These are phyloP conservation scores for Acanthisitta chloris DNA, from an alignment of 2,113 vertebrate species.

Conservation along the genomic window DNA sequence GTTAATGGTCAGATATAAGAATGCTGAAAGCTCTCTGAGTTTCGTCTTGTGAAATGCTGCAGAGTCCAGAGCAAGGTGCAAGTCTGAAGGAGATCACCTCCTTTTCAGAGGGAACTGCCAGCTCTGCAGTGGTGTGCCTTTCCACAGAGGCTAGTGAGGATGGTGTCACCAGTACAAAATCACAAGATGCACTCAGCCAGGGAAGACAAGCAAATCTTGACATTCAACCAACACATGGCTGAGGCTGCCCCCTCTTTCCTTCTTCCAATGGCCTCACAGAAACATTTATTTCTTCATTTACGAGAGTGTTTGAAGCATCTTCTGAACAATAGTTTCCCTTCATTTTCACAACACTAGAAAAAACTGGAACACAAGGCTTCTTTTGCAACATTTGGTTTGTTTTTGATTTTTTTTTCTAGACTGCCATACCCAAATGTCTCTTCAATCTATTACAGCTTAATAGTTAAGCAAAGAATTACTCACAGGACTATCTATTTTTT, in stretches of 20 bases:
- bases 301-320: background rate
- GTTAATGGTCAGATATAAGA: background rate
- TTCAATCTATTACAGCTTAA: background rate
- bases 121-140: background rate
- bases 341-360: background rate
- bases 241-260: background rate
- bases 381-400: background rate
- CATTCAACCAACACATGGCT: background rate
- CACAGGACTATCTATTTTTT: background rate
- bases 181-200: background rate
- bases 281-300: background rate
- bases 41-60: background rate
- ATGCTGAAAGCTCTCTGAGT: background rate
- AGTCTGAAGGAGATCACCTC: background rate
- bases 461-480: background rate
- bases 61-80: background rate
- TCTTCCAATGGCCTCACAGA: background rate
- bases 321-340: background rate
- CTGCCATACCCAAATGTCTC: background rate
- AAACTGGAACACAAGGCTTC: background rate
- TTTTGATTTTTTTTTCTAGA: background rate
- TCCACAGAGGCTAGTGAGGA: background rate
- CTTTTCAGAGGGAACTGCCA: background rate
- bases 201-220: background rate
- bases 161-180: background rate